Conservation (phyloP, 2,113 vertebrate genomes). For the Pandion haliaetus region DNA sequence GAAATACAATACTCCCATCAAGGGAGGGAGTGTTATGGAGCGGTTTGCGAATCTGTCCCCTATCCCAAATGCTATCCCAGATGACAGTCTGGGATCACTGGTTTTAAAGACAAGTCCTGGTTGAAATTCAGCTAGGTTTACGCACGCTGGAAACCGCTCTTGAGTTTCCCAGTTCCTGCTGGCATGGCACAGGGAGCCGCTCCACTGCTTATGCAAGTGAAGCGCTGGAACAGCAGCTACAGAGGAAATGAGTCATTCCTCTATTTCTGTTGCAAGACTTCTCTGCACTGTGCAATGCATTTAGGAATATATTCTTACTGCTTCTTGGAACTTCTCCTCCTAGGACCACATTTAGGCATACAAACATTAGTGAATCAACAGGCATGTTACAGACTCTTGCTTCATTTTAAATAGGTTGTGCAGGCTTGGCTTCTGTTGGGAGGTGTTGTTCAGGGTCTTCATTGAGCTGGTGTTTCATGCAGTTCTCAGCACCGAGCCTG, state of each 20-base stretch:
- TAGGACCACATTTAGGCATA: not conserved
- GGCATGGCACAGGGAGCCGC: not conserved
- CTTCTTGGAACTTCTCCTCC: not conserved
- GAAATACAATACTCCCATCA: not conserved
- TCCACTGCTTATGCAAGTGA: not conserved
- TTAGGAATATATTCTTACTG: not conserved
- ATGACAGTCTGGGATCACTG: not conserved
- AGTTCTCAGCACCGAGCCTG: not conserved
- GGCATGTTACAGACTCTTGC: not conserved
- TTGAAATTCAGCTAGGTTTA: not conserved
- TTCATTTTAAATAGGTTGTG: not conserved
- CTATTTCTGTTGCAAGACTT: slow-evolving; percentile 38
- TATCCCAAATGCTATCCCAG: not conserved
- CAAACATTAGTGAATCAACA: not conserved
- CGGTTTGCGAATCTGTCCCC: not conserved
- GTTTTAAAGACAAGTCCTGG: not conserved
- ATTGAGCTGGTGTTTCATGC: not conserved
- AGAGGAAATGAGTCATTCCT: slow-evolving; percentile 70
- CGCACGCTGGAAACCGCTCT: not conserved
- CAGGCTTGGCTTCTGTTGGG: not conserved
- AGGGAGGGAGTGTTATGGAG: not conserved
- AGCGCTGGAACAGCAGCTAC: not conserved
- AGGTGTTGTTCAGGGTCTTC: not conserved
- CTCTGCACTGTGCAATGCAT: not conserved
- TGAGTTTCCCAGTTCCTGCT: not conserved